A percentile compares a stretch with the other conserved stretches of the same genome.
phyloP scores from a whole-genome alignment of 2,113 vertebrate species.

The Elaphurus davidianus region DNA sequence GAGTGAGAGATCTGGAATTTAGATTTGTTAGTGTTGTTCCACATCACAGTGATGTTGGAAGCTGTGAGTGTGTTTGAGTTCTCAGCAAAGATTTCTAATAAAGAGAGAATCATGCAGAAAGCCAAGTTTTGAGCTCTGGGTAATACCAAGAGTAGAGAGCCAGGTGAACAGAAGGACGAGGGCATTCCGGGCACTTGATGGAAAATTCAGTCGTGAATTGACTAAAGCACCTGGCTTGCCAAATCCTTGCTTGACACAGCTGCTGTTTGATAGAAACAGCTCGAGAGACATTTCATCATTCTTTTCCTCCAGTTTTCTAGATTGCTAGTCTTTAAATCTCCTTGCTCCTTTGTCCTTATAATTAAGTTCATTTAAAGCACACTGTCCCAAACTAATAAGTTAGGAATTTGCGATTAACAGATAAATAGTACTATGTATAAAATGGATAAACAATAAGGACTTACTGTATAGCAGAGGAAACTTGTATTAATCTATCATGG shows the following conservation, averaged over 20 bases:
- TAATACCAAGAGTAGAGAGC: slow-evolving; percentile 15
- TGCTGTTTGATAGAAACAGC: not conserved
- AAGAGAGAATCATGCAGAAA: not conserved
- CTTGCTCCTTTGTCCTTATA: not conserved
- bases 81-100: not conserved
- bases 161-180: slow-evolving; percentile 65
- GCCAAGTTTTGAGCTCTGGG: slow-evolving; percentile 5
- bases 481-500: not conserved
- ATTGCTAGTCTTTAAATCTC: not conserved
- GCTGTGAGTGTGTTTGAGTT: not conserved
- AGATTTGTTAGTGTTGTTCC: not conserved
- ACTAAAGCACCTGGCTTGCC: not conserved
- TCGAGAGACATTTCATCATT: not conserved
- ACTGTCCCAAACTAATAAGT: not conserved
- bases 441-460: not conserved
- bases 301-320: not conserved
- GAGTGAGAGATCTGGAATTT: not conserved
- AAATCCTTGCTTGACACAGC: slow-evolving; percentile 32
- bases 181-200: not conserved
- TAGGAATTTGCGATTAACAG: not conserved
- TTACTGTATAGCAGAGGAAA: not conserved
- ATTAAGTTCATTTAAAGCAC: not conserved
- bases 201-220: not conserved
- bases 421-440: not conserved
- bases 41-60: not conserved